phyloP scores from a whole-genome alignment of 2,113 vertebrate species.

The Menura novaehollandiae region DNA sequence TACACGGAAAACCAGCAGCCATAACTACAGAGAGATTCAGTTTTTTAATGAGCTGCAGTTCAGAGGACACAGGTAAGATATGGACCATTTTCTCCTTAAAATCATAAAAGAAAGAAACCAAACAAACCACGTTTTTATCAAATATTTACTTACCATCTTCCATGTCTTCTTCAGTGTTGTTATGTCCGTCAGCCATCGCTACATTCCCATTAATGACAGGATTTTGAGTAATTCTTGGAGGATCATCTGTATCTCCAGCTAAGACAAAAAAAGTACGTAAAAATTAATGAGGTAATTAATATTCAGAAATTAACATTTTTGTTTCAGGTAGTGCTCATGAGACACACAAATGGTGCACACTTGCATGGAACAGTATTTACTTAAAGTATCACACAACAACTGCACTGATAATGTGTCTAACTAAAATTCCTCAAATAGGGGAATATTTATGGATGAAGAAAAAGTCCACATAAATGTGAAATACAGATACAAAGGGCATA shows the following conservation, averaged over 20 bases:
- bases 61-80: neutral
- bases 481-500: neutral
- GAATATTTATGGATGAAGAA: neutral
- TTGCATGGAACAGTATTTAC: neutral
- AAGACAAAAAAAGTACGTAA: neutral
- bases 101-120: neutral
- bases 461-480: neutral
- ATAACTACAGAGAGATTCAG: neutral
- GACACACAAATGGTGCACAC: neutral
- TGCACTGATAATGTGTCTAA: neutral
- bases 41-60: neutral
- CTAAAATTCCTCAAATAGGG: neutral
- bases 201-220: conserved; percentile 98
- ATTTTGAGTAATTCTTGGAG: conserved; percentile 96
- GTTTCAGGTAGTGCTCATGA: neutral
- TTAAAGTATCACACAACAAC: neutral
- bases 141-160: conserved; percentile 87
- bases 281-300: neutral
- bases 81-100: neutral
- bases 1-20: neutral
- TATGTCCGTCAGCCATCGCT: conserved; percentile 96
- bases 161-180: conserved; percentile 98
- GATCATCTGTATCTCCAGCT: conserved; percentile 98
- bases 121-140: neutral
- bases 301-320: neutral